Evolutionary conservation across 2,888 invertebrate species (phyloP), one percentile per base, ranked within the genome.

Genomic region (Drosophila atroscutellata): DNA sequence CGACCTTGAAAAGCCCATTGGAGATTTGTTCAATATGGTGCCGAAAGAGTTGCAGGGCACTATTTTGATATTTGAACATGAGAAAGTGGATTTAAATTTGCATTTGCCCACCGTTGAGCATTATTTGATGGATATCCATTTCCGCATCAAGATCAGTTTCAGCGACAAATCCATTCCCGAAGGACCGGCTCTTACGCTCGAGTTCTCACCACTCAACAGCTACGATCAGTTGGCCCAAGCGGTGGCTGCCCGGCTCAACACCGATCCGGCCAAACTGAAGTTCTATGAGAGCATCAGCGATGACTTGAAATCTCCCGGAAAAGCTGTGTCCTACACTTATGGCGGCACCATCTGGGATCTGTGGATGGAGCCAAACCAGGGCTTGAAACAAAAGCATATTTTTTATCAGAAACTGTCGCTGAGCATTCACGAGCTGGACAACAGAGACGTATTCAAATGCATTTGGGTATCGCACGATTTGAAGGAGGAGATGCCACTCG

Each of bases 391-490:
- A 89, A 98, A 97, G 94, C 98, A 98, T 94, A 96, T 99, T 91
- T 99, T 97, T 94, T 99, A 98, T 94, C 99, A 99, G 94, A 97
- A 97, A 94, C 95, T 99, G 93, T 98, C 98, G 93, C 98, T 99
- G 94, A 96, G 97, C 93, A 97, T 99, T 90, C 98, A 97, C 91
- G 99, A 99, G 94, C 95, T 99, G 94, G 99, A 99, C 93, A 98
- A 98, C 94, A 99, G 99, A 93, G 97, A 97, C 93, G 98, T 98
- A 93, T 98, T 99, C 93, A 97, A 97, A 94, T 94, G 95, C 95
- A 93, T 97, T 96, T 93, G 95, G 95, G 95, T 99, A 83, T 97
- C 97, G 80, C 95, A 96, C 75, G 97, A 97, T 92, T 95, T 98
- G 92, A 98, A 98, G 94, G 98, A 98, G 93, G 97, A 98, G 94